Evolutionary conservation across 2,888 invertebrate genomes (phyloP), one percentile per base, ranked within the genome.

Genomic region (Pandemis cinnamomeana): DNA sequence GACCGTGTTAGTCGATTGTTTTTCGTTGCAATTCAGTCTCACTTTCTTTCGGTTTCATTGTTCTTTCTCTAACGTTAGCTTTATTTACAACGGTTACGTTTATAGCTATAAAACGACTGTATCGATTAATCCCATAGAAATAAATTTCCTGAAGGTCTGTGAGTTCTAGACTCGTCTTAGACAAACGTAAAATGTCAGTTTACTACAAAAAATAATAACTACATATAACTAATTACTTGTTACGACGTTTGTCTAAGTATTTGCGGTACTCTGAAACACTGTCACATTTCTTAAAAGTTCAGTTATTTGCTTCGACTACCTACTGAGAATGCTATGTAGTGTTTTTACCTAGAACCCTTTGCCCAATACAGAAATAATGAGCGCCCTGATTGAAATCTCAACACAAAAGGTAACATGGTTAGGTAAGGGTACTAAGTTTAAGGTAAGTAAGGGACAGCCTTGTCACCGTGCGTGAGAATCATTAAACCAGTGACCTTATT

Each of bases 401-500:
- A 27, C 58, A 27, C 27, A 58, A 58, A 15, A 58, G 27, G 27
- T 58, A 27, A 58, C 58, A 58, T 55, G 55, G 55, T 58, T 58
- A 58, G 58, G 58, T 27, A 20, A 58, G 10, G 58, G 20, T 27
- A 27, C 58, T 5, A 11, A 58, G 27, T 58, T 72, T 58, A 36
- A 61, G 55, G 48, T 15, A 67, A 51, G 53, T 27, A 68, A 55
- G 48, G 75, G 71, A 46, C 75, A 76, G 70, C 78, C 78, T 79
- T 79, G 79, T 79, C 76, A 76, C 71, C 46, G 48, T 64, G 46
- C 74, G 73, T 75, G 76, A 53, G 64, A 60, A 72, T 75, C 68
- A 80, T 80, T 78, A 3, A 80, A 67, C 76, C 44, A 62, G 15
- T 67, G 79, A 79, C 79, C 80, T 81, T 80, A 80, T 77, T 73